Conservation (phyloP, 2,113 vertebrate species). For the Mobula birostris region DNA sequence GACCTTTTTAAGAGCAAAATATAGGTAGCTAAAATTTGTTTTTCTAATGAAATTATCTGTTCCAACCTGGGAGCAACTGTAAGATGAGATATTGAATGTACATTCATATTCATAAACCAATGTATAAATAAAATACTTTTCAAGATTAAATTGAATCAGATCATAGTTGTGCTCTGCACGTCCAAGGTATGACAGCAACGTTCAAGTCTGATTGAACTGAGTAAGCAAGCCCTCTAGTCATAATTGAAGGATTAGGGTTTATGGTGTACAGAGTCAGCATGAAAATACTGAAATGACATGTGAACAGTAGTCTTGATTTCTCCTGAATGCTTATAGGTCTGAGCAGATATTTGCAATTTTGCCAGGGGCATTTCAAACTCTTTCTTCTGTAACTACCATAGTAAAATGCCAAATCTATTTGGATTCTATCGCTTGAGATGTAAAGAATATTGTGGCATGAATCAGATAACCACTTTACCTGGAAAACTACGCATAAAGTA, state of each 20-base stretch:
- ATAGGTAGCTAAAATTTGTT: not conserved
- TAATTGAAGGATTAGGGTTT: not conserved
- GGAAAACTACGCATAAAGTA: not conserved
- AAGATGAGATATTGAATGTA: not conserved
- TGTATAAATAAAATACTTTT: not conserved
- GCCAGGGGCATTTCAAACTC: slow-evolving; percentile 6
- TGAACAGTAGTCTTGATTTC: slow-evolving; percentile 1
- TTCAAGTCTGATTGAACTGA: not conserved
- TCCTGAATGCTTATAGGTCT: not conserved
- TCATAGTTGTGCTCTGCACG: not conserved
- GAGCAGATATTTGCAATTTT: not conserved
- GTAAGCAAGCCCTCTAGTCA: not conserved
- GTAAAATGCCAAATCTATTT: not conserved
- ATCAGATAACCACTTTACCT: not conserved
- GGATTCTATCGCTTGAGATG: not conserved
- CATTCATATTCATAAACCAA: not conserved
- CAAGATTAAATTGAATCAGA: not conserved
- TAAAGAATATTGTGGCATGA: not conserved
- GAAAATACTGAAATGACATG: not conserved
- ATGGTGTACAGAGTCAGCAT: not conserved
- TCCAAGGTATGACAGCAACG: not conserved
- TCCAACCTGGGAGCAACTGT: not conserved
- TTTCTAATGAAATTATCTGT: not conserved
- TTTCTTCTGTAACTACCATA: not conserved
- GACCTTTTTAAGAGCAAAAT: not conserved